Percentiles rank a stretch among this genome's conserved stretches.
Conservation (phyloP, 2,888 invertebrate genomes). For the Tenodera sinensis region DNA sequence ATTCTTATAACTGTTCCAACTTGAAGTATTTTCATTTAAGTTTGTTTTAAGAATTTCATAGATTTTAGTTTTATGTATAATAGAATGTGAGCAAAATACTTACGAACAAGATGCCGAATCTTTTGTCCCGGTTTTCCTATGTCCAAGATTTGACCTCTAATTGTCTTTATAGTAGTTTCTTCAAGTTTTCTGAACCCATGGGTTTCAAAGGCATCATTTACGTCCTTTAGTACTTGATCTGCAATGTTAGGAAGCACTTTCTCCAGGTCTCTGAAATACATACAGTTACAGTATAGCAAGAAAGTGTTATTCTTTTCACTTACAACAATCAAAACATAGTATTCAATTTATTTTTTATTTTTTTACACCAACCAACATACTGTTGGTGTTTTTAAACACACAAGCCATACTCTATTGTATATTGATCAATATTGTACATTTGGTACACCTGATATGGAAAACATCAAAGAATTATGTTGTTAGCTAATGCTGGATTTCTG, state of each 20-base stretch:
- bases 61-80: neutral
- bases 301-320: neutral
- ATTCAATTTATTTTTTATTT: too few species aligned
- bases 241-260: constrained; percentile 61
- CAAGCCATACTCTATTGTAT: too few species aligned
- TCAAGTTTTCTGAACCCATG: constrained; percentile 56
- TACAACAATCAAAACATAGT: too few species aligned
- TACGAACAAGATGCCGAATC: constrained; percentile 72
- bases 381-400: too few species aligned
- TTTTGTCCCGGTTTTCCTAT: constrained; percentile 66
- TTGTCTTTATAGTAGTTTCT: constrained; percentile 55
- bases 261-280: constrained; percentile 53
- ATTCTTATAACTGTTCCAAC: neutral
- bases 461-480: too few species aligned
- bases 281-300: constrained; percentile 9
- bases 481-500: too few species aligned
- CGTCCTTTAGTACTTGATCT: constrained; percentile 69
- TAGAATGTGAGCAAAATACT: constrained; percentile 46
- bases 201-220: constrained; percentile 60
- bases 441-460: too few species aligned
- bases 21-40: neutral
- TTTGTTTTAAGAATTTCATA: neutral
- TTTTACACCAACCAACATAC: too few species aligned
- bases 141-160: constrained; percentile 63
- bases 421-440: too few species aligned